phyloP scores from a whole-genome alignment of 92 coral and sea anemone species.

The Montipora capitata region DNA sequence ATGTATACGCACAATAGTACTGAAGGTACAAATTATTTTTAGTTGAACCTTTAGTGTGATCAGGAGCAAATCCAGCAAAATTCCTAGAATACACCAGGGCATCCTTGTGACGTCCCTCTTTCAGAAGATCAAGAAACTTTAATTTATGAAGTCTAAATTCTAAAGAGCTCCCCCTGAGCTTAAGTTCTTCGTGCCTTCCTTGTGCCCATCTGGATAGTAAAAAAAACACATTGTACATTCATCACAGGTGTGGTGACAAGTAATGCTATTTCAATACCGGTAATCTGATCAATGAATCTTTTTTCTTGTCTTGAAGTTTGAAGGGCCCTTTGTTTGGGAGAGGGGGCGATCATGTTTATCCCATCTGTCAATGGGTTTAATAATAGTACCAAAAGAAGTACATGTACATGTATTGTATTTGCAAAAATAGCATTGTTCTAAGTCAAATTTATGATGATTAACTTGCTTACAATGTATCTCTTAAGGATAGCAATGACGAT shows the following conservation, averaged over 20 bases:
- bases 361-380: too few species aligned
- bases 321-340: too few species aligned
- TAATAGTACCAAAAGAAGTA: too few species aligned
- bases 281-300: not conserved
- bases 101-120: constrained; percentile 85
- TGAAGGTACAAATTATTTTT: not conserved
- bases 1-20: not conserved
- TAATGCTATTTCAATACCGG: too few species aligned
- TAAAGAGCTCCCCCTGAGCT: constrained; percentile 90
- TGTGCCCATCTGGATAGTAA: constrained; percentile 88
- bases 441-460: too few species aligned
- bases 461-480: too few species aligned
- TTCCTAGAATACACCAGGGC: constrained; percentile 89
- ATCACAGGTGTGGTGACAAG: too few species aligned
- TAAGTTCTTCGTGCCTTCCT: constrained; percentile 83
- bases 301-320: not conserved
- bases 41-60: constrained; percentile 88
- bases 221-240: not conserved
- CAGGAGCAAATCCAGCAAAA: constrained; percentile 91
- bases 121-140: constrained; percentile 89
- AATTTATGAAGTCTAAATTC: constrained; percentile 96
- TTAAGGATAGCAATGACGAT: too few species aligned
- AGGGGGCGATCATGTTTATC: too few species aligned
- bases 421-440: too few species aligned
- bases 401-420: too few species aligned